Evolutionary conservation across 2,797 vertebrate genomes (phyloP), one percentile per base, ranked within the genome.

Genomic region (Labeo calbasu): DNA sequence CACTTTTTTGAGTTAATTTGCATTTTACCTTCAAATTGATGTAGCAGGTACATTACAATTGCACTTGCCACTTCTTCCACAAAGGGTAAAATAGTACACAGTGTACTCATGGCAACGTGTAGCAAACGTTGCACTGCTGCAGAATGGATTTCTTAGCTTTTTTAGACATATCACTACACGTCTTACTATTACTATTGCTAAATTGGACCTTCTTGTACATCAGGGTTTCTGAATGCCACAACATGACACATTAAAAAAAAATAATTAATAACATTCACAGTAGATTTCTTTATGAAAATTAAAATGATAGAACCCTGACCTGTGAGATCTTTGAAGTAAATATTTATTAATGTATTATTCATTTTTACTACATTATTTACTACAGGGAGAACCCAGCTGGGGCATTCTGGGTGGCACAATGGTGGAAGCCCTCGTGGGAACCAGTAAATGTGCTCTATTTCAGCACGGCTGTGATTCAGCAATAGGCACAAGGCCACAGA

Each of bases 61-160:
- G 53, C 77, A 63, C 69, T 84, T 53, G 77, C 43, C 9, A 8
- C 36, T 71, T 61, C 50, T 55, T 59, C 46, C 17, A 63, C 59
- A 65, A 17, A n/a, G 21, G 79, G 71, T 83, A 80, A 77, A 73
- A 83, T 43, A 36, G 59, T 59, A 61, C 70, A 66, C 57, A 19
- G 63, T 77, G 83, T 88, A 78, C 81, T 88, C 79, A 85, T 81
- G 57, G 68, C 71, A 84, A 86, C 81, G 84, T 79, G 75, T 79
- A 81, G 43, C 50, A 79, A 72, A 72, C 48, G 81, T 81, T 63
- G 70, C 40, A 86, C 65, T 32, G 23, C 50, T 48, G 76, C 32
- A 36, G 32, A 36, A 36, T 36, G 32, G 32, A 36, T 36, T 36
- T 36, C 32, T 36, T 36, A 36, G 51, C 83, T 36, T 68, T 70